A percentile compares a stretch with the other conserved stretches of the same genome.
phyloP scores from a whole-genome alignment of 2,797 vertebrate genomes.

The Clamator glandarius region DNA sequence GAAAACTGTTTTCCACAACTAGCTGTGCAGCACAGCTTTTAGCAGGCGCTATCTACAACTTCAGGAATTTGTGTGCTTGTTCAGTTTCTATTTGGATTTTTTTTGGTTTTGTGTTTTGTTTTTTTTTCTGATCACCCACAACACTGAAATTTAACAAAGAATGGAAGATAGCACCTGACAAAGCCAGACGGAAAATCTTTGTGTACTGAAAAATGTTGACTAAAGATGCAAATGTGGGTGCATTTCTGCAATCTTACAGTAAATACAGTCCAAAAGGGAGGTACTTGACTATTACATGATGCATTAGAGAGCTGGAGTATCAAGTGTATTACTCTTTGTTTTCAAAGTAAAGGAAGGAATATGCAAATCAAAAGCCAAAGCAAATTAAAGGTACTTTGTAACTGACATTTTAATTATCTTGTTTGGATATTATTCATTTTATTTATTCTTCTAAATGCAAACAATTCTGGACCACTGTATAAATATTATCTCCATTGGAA shows the following conservation, averaged over 20 bases:
- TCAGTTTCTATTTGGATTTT: accelerated
- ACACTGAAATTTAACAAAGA: background rate
- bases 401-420: slow-evolving; percentile 78
- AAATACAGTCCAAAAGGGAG: slow-evolving; percentile 33
- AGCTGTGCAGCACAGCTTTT: background rate
- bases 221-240: background rate
- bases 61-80: background rate
- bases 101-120: background rate
- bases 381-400: slow-evolving; percentile 71
- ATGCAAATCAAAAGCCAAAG: slow-evolving; percentile 72
- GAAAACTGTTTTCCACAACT: background rate
- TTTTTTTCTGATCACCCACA: background rate
- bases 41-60: background rate
- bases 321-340: slow-evolving; percentile 36
- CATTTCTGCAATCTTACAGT: background rate
- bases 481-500: slow-evolving; percentile 78
- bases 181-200: background rate
- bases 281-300: background rate
- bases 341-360: slow-evolving; percentile 62
- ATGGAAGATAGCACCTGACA: background rate
- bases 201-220: background rate
- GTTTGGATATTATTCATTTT: slow-evolving; percentile 78
- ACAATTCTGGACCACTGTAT: slow-evolving; percentile 65
- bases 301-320: background rate
- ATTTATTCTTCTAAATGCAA: slow-evolving; percentile 77